Evolutionary conservation across 2,797 vertebrate species (phyloP).

Genomic region (Xenentodon cancila): DNA sequence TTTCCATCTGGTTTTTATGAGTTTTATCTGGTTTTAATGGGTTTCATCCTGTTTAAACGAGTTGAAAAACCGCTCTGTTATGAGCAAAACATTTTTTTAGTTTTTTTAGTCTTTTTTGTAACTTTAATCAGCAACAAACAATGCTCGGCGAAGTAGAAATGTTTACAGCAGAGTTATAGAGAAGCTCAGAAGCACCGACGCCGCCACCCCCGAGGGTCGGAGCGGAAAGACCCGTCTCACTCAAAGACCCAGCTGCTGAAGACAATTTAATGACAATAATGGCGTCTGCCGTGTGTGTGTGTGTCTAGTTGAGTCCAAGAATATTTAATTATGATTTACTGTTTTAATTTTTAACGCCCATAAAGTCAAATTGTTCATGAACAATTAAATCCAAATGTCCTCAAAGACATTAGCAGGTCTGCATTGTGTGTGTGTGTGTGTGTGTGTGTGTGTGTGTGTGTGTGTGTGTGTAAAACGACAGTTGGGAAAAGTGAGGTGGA

Average conservation of each 20-base stretch:
- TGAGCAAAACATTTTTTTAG: no score
- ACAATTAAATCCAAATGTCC: constrained; percentile 69
- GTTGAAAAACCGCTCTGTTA: no score
- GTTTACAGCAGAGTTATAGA: no score
- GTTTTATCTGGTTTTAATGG: no score
- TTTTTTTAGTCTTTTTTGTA: no score
- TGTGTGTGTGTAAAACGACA: neutral
- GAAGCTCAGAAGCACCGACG: neutral
- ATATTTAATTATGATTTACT: constrained; percentile 77
- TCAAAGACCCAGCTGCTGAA: neutral
- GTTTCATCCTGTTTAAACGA: no score
- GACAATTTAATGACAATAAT: constrained; percentile 4
- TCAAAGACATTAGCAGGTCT: constrained; percentile 12
- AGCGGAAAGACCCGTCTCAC: neutral
- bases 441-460: constrained; percentile 2
- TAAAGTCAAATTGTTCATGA: constrained; percentile 66
- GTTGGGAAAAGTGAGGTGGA: constrained; percentile 10
- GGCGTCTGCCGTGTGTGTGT: constrained; percentile 1
- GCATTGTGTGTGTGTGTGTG: neutral
- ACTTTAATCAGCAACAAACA: no score
- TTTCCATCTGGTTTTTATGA: no score
- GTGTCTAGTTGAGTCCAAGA: constrained; percentile 19
- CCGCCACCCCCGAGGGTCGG: no score
- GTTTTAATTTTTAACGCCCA: constrained; percentile 71
- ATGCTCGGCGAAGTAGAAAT: no score